phyloP scores from a whole-genome alignment of 2,888 invertebrate genomes.

The Xiphydria camelus region DNA sequence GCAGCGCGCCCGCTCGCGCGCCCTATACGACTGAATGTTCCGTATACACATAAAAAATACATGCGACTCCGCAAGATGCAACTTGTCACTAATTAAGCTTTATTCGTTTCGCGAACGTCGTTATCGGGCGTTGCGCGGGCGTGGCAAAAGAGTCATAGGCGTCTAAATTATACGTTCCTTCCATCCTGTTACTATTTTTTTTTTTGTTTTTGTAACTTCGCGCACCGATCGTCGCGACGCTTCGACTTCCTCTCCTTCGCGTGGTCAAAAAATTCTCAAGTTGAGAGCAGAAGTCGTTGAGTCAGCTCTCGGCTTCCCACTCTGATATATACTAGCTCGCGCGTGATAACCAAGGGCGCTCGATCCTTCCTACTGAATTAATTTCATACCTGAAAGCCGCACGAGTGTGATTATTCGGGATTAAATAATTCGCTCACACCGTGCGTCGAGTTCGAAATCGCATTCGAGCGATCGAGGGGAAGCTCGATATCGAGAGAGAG shows the following conservation, averaged over 20 bases:
- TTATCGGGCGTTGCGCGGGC: conserved; percentile 24
- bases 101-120: too few species aligned
- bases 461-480: neutral
- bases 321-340: too few species aligned
- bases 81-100: conserved; percentile 48
- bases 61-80: conserved; percentile 29
- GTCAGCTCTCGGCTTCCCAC: too few species aligned
- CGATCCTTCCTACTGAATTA: too few species aligned
- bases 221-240: conserved; percentile 24
- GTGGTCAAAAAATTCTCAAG: too few species aligned
- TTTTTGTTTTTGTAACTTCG: conserved; percentile 25
- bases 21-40: conserved; percentile 44
- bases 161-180: conserved; percentile 15
- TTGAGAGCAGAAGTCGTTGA: too few species aligned
- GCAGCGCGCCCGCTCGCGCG: conserved; percentile 22
- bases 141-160: conserved; percentile 27
- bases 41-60: conserved; percentile 28
- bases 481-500: neutral
- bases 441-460: too few species aligned
- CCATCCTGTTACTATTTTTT: conserved; percentile 17
- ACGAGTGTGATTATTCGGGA: too few species aligned
- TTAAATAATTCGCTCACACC: too few species aligned
- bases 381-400: too few species aligned
- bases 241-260: neutral
- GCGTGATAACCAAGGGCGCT: too few species aligned